Base-by-base conservation (phyloP, 2,113 vertebrate genomes). In the Acanthisitta chloris region DNA sequence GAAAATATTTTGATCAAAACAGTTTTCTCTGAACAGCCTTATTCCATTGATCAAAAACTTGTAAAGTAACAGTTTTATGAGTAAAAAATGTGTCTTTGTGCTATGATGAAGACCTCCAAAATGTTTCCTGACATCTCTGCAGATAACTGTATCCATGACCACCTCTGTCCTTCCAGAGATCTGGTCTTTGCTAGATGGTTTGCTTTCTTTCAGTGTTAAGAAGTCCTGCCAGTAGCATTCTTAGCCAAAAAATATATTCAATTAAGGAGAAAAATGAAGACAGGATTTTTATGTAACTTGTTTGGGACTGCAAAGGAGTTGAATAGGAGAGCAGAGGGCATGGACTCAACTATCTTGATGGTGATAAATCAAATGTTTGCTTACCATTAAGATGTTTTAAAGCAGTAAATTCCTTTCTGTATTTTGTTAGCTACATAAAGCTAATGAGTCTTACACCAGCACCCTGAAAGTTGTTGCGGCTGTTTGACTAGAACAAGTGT, bases 371-470 rank as follows among this genome's bases (percentile, higher is more conserved):
- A 77, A 45, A 51, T 43, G 17, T 69, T 67, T 92, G 26, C 21
- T 13, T 71, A 46, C 78, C 46, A 70, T 52, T 65, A 79, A 79
- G 48, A 33, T 69, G 45, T 19, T 84, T 71, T 57, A 52, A 80
- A 84, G 86, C 57, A 72, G 24, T 92, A 89, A 87, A 84, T 92
- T 95, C 69, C 43, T 86, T 67, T 82, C 42, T 72, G 34, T n/a
- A n/a, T n/a, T n/a, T n/a, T n/a, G n/a, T n/a, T n/a, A n/a, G n/a
- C n/a, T n/a, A 49, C 6, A 8, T 52, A 80, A 94, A 93, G 40
- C 26, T 74, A 9, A 1, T 34, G 48, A 52, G 25, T 71, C 52
- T 93, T 80, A 20, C 33, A 45, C 15, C 15, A 72, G 54, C 25
- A 36, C 31, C 14, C 10, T 65, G 65, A 62, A 61, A 72, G 57